These are phyloP conservation scores for Cirrhinus mrigala DNA, from an alignment of 2,797 vertebrate genomes.

Conservation along the genomic window DNA sequence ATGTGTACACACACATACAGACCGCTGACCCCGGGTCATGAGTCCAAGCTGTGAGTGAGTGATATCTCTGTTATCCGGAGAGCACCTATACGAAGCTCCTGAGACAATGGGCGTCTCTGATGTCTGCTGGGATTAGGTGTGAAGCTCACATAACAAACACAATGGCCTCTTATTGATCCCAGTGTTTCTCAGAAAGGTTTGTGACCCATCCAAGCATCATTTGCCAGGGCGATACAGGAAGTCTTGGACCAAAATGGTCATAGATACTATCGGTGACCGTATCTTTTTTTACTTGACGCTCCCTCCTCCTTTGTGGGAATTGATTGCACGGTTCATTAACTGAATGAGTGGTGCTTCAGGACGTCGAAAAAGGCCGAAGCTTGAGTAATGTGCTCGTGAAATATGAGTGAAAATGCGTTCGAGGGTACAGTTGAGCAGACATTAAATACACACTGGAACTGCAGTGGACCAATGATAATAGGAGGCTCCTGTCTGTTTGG, in stretches of 20 bases:
- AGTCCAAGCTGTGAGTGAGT: constrained; percentile 29
- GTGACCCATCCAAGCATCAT: constrained; percentile 14
- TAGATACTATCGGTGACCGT: constrained; percentile 12
- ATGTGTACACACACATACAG: constrained; percentile 30
- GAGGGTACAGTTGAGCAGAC: constrained; percentile 36
- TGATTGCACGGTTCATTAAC: constrained; percentile 46
- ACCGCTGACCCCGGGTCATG: constrained; percentile 18
- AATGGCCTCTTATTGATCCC: constrained; percentile 59
- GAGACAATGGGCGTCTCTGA: constrained; percentile 47
- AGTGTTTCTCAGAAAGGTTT: constrained; percentile 42
- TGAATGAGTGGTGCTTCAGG: constrained; percentile 42
- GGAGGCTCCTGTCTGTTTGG: constrained; percentile 37
- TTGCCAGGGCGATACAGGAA: constrained; percentile 40
- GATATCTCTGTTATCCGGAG: constrained; percentile 43
- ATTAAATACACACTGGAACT: constrained; percentile 46
- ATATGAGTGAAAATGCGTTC: constrained; percentile 30
- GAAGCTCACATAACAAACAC: constrained; percentile 52
- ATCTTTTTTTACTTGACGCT: constrained; percentile 13
- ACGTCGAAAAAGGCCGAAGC: constrained; percentile 34
- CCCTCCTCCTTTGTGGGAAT: constrained; percentile 30
- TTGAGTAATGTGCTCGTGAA: constrained; percentile 42
- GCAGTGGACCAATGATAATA: constrained; percentile 40
- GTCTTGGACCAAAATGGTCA: constrained; percentile 31
- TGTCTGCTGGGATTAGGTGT: constrained; percentile 51
- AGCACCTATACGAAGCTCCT: constrained; percentile 16